These are phyloP conservation scores for Liparis tanakae DNA, from an alignment of 2,797 vertebrate species.

Conservation along the genomic window DNA sequence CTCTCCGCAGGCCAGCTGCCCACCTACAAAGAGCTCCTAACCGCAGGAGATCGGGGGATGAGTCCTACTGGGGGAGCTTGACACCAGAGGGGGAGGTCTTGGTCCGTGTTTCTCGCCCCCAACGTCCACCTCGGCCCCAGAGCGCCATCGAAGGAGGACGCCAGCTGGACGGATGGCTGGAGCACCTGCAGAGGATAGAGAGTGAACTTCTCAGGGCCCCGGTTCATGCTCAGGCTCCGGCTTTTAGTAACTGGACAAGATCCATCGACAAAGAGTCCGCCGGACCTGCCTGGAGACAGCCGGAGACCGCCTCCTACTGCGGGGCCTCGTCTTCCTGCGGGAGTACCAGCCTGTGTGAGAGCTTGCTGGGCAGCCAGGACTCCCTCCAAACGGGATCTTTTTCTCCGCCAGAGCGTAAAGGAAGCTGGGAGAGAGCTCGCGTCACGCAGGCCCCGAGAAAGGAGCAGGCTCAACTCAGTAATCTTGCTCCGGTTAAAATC, in stretches of 20 bases:
- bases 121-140: conserved; percentile 66
- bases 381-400: conserved; percentile 47
- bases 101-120: conserved; percentile 29
- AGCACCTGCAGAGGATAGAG: conserved; percentile 68
- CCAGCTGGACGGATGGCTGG: conserved; percentile 75
- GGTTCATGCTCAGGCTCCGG: conserved; percentile 19
- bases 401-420: conserved; percentile 47
- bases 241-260: conserved; percentile 47
- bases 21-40: conserved; percentile 54
- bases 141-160: conserved; percentile 81
- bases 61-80: conserved; percentile 70
- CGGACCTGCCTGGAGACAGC: conserved; percentile 25
- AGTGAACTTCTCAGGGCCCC: conserved; percentile 25
- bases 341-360: conserved; percentile 59
- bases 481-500: conserved; percentile 73
- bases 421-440: conserved; percentile 70
- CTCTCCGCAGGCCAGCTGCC: conserved; percentile 70
- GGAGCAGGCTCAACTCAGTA: conserved; percentile 73
- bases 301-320: conserved; percentile 37
- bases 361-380: conserved; percentile 72
- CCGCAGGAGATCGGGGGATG: conserved; percentile 78
- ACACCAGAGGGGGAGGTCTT: conserved; percentile 49
- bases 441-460: conserved; percentile 66
- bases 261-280: conserved; percentile 51
- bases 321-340: conserved; percentile 54